Percentiles rank a stretch among this genome's conserved stretches.
These are phyloP conservation scores for Myotis brandtii DNA, from an alignment of 2,113 vertebrate genomes.

Conservation along the genomic window DNA sequence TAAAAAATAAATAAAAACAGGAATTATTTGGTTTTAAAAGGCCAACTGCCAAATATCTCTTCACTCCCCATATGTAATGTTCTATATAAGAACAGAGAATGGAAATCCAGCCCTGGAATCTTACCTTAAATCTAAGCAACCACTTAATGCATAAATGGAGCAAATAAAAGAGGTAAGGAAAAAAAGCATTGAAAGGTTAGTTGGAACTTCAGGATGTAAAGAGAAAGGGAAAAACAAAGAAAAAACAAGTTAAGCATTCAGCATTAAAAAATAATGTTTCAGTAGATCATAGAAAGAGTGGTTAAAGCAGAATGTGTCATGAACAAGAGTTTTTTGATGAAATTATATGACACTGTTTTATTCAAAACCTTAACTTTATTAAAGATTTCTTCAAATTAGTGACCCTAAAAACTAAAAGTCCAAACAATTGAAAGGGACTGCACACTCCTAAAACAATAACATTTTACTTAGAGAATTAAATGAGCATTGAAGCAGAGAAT, in stretches of 20 bases:
- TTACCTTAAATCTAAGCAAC: slow-evolving; percentile 99
- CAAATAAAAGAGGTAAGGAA: slow-evolving; percentile 94
- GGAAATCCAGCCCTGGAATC: slow-evolving; percentile 89
- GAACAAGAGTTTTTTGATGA: slow-evolving; percentile 85
- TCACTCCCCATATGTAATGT: slow-evolving; percentile 89
- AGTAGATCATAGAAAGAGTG: slow-evolving; percentile 89
- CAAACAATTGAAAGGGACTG: slow-evolving; percentile 54
- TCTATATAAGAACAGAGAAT: slow-evolving; percentile 85
- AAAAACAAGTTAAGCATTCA: slow-evolving; percentile 91
- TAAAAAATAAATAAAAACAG: slow-evolving; percentile 21
- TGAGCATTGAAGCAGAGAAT: background rate
- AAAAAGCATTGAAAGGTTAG: slow-evolving; percentile 95
- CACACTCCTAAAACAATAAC: slow-evolving; percentile 41
- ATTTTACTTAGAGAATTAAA: slow-evolving; percentile 58
- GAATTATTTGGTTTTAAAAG: slow-evolving; percentile 64
- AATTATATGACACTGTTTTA: slow-evolving; percentile 73
- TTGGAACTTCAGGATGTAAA: slow-evolving; percentile 91
- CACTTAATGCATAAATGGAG: slow-evolving; percentile 96
- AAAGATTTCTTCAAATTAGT: slow-evolving; percentile 52
- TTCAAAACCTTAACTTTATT: slow-evolving; percentile 61
- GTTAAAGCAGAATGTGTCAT: slow-evolving; percentile 90
- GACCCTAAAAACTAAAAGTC: background rate
- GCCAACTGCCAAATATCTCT: slow-evolving; percentile 68
- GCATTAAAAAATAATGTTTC: slow-evolving; percentile 91
- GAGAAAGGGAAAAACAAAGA: slow-evolving; percentile 88